Conservation (phyloP, 2,113 vertebrate species). For the Lepus timidus region DNA sequence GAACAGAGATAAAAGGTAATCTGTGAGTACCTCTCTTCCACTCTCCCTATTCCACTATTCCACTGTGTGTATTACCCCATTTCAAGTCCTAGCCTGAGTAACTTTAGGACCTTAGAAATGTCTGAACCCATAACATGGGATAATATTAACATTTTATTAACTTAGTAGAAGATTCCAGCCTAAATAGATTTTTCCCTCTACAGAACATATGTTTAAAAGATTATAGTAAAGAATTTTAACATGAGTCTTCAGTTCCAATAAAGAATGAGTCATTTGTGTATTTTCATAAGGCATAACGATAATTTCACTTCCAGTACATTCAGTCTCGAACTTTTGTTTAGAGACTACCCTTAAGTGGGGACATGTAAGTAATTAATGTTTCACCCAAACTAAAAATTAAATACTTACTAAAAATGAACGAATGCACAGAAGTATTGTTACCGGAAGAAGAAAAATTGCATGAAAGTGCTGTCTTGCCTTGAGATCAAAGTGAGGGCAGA, state of each 20-base stretch:
- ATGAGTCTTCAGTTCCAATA: slow-evolving; percentile 80
- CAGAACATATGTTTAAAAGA: slow-evolving; percentile 85
- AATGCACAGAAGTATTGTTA: not conserved
- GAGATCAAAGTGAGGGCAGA: not conserved
- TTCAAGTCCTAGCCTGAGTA: slow-evolving; percentile 45
- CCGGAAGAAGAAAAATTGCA: not conserved
- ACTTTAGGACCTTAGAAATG: slow-evolving; percentile 68
- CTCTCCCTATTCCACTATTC: not conserved
- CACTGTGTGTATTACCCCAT: slow-evolving; percentile 36
- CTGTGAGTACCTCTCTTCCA: not conserved
- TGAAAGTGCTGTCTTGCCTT: not conserved
- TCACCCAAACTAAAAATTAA: not conserved
- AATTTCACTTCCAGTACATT: slow-evolving; percentile 68
- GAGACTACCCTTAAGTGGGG: slow-evolving; percentile 36
- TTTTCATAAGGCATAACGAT: slow-evolving; percentile 77
- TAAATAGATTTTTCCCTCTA: slow-evolving; percentile 77
- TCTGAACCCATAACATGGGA: slow-evolving; percentile 60
- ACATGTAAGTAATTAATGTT: slow-evolving; percentile 30
- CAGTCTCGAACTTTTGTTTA: slow-evolving; percentile 71
- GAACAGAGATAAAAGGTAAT: slow-evolving; percentile 3
- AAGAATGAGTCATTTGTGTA: slow-evolving; percentile 84
- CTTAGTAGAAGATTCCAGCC: slow-evolving; percentile 78
- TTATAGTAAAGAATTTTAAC: slow-evolving; percentile 82
- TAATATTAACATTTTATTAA: slow-evolving; percentile 71
- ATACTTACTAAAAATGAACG: not conserved